phyloP scores from a whole-genome alignment of 1,140 invertebrate genomes.

The Drosophila rhopaloa region DNA sequence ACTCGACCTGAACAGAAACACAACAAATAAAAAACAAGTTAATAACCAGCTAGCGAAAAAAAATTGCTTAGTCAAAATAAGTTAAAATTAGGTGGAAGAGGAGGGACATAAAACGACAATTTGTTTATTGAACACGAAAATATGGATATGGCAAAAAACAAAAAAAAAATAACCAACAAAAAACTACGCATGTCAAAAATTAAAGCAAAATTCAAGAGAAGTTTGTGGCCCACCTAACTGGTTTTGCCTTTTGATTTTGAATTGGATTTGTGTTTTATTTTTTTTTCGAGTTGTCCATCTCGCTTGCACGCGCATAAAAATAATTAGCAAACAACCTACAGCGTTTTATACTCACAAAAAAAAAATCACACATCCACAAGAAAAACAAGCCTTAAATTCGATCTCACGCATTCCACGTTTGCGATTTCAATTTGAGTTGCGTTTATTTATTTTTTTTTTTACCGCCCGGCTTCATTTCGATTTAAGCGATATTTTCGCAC shows the following conservation, averaged over 20 bases:
- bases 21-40: constrained; percentile 8
- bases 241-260: constrained; percentile 51
- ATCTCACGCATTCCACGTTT: constrained; percentile 55
- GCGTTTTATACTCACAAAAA: constrained; percentile 11
- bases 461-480: constrained; percentile 1
- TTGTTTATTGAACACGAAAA: constrained; percentile 66
- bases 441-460: constrained; percentile 48
- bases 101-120: constrained; percentile 46
- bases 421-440: constrained; percentile 60
- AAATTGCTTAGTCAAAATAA: constrained; percentile 29
- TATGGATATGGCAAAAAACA: constrained; percentile 21
- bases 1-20: constrained; percentile 54
- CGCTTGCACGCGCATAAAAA: constrained; percentile 35
- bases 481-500: constrained; percentile 37
- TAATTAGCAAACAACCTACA: constrained; percentile 48
- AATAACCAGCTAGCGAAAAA: constrained; percentile 25
- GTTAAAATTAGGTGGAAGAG: constrained; percentile 54
- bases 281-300: constrained; percentile 8
- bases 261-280: constrained; percentile 46
- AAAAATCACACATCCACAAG: constrained; percentile 11
- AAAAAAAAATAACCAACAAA: constrained; percentile 12
- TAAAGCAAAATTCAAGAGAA: constrained; percentile 47
- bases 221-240: constrained; percentile 63
- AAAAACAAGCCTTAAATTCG: constrained; percentile 15
- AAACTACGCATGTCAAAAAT: constrained; percentile 35